Percentiles rank a stretch among this genome's conserved stretches.
Evolutionary conservation across 2,113 vertebrate species (phyloP).

Genomic region (Orycteropus afer): DNA sequence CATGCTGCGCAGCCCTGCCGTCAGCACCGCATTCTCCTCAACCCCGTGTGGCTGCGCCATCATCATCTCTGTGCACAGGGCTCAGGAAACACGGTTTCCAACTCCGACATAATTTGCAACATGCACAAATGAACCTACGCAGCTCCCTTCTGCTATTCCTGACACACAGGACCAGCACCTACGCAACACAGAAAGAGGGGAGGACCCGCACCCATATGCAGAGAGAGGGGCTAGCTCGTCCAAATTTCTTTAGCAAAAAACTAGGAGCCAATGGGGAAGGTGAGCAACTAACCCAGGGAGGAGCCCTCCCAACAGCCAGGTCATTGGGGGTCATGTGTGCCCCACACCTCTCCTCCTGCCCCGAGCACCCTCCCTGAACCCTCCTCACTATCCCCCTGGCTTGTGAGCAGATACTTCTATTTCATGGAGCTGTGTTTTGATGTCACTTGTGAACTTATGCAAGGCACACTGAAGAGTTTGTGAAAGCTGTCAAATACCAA

Average conservation of each 20-base stretch:
- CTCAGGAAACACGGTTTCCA: background rate
- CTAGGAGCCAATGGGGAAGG: background rate
- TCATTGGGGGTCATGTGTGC: background rate
- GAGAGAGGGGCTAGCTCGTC: too few relatives aligned
- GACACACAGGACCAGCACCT: too few relatives aligned
- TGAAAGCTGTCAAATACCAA: conserved; percentile 61
- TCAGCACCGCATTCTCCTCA: background rate
- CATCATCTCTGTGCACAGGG: background rate
- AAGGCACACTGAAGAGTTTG: background rate
- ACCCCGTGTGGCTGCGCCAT: too few relatives aligned
- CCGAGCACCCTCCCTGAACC: background rate
- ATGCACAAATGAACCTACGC: background rate
- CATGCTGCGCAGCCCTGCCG: background rate
- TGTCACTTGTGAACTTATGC: background rate
- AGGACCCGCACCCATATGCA: background rate
- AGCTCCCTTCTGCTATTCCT: too few relatives aligned
- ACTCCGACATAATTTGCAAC: background rate
- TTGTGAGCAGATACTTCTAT: background rate
- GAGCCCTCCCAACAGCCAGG: background rate
- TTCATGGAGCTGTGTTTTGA: background rate
- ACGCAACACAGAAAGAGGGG: background rate
- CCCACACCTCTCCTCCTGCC: background rate
- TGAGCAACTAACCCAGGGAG: background rate
- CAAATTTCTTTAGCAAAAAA: background rate
- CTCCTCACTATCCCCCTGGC: too few relatives aligned